Percentiles rank a stretch among this genome's conserved stretches.
phyloP scores from a whole-genome alignment of 2,888 invertebrate species.

The Trimorus sp. region DNA sequence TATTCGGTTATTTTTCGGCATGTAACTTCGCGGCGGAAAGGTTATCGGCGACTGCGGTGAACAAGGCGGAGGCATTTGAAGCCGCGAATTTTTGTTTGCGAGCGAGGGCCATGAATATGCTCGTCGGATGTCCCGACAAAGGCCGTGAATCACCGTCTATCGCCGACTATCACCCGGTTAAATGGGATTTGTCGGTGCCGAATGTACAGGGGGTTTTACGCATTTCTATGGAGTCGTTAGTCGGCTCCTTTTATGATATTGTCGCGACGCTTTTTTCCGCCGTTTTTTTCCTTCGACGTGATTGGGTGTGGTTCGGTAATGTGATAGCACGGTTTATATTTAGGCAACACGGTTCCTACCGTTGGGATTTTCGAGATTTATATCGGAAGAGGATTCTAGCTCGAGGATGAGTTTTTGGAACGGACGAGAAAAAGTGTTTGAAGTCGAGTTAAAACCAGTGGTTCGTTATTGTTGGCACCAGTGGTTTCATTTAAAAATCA shows the following conservation, averaged over 20 bases:
- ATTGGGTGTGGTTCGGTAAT: not conserved
- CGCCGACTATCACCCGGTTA: slow-evolving; percentile 10
- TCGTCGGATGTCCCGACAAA: slow-evolving; percentile 31
- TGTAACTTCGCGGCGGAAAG: slow-evolving; percentile 3
- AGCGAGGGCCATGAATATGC: slow-evolving; percentile 15
- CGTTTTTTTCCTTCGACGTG: not conserved
- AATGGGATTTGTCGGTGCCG: slow-evolving; percentile 25
- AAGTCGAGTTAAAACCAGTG: too few species aligned
- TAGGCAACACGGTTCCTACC: not conserved
- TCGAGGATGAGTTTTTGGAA: not conserved
- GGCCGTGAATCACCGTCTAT: slow-evolving; percentile 17
- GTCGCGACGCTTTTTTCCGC: not conserved
- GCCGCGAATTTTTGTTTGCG: slow-evolving; percentile 21
- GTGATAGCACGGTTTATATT: not conserved
- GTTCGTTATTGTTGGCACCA: too few species aligned
- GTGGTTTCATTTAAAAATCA: too few species aligned
- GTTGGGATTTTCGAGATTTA: too few species aligned
- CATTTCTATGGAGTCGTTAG: slow-evolving; percentile 11
- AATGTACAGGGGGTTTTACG: slow-evolving; percentile 1
- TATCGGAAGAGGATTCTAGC: too few species aligned
- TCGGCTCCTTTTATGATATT: not conserved
- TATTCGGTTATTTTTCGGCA: too few species aligned
- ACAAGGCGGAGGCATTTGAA: slow-evolving; percentile 27
- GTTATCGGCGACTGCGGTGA: slow-evolving; percentile 7
- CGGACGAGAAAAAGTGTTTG: too few species aligned